Evolutionary conservation across 1,140 invertebrate species (phyloP).

Genomic region (Drosophila insularis): DNA sequence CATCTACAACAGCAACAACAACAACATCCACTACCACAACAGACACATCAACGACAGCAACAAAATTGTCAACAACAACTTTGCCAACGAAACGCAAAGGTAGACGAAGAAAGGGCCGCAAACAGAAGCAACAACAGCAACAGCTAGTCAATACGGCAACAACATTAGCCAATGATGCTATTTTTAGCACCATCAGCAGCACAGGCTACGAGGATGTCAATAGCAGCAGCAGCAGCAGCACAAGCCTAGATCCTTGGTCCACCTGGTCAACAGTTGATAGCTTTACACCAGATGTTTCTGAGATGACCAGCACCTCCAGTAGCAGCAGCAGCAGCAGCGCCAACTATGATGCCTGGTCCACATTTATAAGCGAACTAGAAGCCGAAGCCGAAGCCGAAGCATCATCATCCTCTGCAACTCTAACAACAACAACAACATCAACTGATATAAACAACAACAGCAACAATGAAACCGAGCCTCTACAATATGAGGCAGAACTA

Average conservation of each 20-base stretch:
- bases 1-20: constrained; percentile 25
- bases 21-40: constrained; percentile 21
- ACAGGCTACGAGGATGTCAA: constrained; percentile 27
- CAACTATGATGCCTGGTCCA: constrained; percentile 67
- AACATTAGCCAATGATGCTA: constrained; percentile 20
- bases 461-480: constrained; percentile 50
- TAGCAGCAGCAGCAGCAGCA: constrained; percentile 46
- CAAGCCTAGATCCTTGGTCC: constrained; percentile 56
- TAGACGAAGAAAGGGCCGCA: constrained; percentile 67
- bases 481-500: constrained; percentile 63
- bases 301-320: constrained; percentile 39
- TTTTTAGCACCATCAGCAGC: constrained; percentile 14
- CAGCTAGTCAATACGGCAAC: constrained; percentile 20
- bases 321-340: constrained; percentile 48
- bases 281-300: constrained; percentile 38
- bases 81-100: constrained; percentile 66
- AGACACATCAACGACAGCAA: constrained; percentile 24
- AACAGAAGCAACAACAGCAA: constrained; percentile 28
- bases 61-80: constrained; percentile 41
- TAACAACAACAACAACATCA: constrained; percentile 36
- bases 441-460: constrained; percentile 33
- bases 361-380: constrained; percentile 62
- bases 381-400: constrained; percentile 58
- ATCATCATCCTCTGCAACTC: constrained; percentile 17
- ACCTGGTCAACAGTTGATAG: constrained; percentile 65